Percentiles rank a stretch among this genome's conserved stretches.
Conservation (phyloP, 2,113 vertebrate genomes). For the Callospermophilus lateralis region DNA sequence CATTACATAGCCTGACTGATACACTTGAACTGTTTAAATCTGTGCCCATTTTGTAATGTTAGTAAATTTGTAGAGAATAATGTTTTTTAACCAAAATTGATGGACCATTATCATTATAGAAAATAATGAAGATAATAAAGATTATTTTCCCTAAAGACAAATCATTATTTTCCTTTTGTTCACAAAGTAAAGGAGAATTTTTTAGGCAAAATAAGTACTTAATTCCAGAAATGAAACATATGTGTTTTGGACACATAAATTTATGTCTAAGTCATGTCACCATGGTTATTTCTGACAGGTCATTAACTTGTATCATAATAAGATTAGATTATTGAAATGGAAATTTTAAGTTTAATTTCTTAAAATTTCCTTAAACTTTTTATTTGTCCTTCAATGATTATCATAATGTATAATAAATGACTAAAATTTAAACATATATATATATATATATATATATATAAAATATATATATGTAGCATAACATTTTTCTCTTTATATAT, state of each 20-base stretch:
- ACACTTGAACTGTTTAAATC: background rate
- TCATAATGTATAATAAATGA: background rate
- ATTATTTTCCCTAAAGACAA: background rate
- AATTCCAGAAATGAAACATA: no score
- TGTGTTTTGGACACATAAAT: no score
- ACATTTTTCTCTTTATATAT: conserved; percentile 15
- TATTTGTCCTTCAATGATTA: background rate
- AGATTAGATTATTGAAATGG: background rate
- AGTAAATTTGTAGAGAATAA: background rate
- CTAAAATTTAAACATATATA: conserved; percentile 3
- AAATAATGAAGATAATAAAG: conserved; percentile 6
- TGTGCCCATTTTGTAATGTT: background rate
- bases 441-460: no score
- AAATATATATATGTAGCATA: background rate
- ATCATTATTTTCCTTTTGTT: no score
- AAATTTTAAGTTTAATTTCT: background rate
- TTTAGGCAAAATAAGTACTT: no score
- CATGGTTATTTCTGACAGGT: no score
- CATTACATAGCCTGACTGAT: background rate
- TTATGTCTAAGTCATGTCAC: no score
- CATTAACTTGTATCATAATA: background rate
- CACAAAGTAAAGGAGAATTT: no score
- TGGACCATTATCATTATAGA: background rate
- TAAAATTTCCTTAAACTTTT: background rate
- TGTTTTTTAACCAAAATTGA: background rate